Percentiles rank a stretch among this genome's conserved stretches.
phyloP scores from a whole-genome alignment of 53 echinoderm and acorn worm species.

The Actinopyga echinites region DNA sequence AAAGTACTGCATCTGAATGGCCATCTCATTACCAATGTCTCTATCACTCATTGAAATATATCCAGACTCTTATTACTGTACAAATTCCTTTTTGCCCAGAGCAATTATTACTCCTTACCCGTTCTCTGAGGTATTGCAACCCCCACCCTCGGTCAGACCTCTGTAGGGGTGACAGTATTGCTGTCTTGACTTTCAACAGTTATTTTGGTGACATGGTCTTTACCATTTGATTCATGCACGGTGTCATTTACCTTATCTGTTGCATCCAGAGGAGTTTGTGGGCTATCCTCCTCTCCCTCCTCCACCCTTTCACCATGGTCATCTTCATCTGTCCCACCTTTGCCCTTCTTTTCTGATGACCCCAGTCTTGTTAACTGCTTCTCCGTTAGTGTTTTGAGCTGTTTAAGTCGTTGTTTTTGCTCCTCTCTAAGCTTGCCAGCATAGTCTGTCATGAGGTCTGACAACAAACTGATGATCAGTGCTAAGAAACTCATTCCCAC shows the following conservation, averaged over 20 bases:
- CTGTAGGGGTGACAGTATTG: not conserved
- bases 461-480: conserved; percentile 58
- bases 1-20: no score
- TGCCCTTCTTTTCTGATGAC: conserved; percentile 1
- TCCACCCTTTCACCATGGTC: not conserved
- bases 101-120: no score
- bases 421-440: conserved; percentile 47
- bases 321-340: not conserved
- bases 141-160: conserved; percentile 15
- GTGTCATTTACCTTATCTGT: conserved; percentile 13
- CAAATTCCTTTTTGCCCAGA: no score
- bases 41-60: no score
- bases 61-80: no score
- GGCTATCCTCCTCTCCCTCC: not conserved
- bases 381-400: conserved; percentile 26
- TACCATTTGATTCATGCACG: conserved; percentile 9
- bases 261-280: not conserved
- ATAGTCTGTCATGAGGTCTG: conserved; percentile 49
- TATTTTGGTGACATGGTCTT: not conserved
- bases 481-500: conserved; percentile 68
- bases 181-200: not conserved
- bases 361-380: conserved; percentile 27
- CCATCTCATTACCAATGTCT: no score
- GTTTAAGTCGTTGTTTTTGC: conserved; percentile 32
- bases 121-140: no score